Evolutionary conservation across 2,888 invertebrate species (phyloP).

Genomic region (Carpatolechia fugitivella): DNA sequence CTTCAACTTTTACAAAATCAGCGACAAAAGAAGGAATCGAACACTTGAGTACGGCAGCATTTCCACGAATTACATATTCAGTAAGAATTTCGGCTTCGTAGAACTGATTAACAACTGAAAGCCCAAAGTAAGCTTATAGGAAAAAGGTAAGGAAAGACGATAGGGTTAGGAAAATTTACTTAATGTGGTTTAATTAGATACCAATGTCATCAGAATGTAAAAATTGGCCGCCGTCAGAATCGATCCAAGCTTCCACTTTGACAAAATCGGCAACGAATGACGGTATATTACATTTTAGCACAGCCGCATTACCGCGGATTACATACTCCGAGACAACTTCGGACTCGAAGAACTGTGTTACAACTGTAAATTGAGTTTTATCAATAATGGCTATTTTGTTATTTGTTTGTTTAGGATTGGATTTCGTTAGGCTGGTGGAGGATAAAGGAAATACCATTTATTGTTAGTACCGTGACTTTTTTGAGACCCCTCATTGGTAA

Average conservation of each 20-base stretch:
- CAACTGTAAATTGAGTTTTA: constrained; percentile 80
- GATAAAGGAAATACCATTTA: no score
- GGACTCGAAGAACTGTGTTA: constrained; percentile 92
- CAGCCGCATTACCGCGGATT: constrained; percentile 91
- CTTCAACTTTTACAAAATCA: constrained; percentile 93
- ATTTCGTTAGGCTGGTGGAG: no score
- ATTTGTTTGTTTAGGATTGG: constrained; percentile 6
- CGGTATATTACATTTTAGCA: constrained; percentile 93
- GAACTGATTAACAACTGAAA: constrained; percentile 87
- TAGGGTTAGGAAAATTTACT: constrained; percentile 5
- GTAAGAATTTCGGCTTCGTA: constrained; percentile 94
- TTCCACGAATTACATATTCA: constrained; percentile 94
- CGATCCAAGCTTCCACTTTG: constrained; percentile 90
- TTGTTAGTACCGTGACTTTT: constrained; percentile 14
- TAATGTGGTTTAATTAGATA: constrained; percentile 54
- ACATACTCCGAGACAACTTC: constrained; percentile 95
- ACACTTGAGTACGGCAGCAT: constrained; percentile 92
- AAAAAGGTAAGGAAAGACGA: no score
- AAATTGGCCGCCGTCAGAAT: constrained; percentile 84
- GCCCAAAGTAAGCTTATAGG: no score
- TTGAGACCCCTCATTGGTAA: constrained; percentile 42
- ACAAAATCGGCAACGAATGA: constrained; percentile 95
- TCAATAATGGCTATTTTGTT: background rate
- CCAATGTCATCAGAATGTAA: constrained; percentile 86
- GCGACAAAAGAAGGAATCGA: constrained; percentile 94